Evolutionary conservation across 2,888 invertebrate species (phyloP).

Genomic region (Euproctis similis): DNA sequence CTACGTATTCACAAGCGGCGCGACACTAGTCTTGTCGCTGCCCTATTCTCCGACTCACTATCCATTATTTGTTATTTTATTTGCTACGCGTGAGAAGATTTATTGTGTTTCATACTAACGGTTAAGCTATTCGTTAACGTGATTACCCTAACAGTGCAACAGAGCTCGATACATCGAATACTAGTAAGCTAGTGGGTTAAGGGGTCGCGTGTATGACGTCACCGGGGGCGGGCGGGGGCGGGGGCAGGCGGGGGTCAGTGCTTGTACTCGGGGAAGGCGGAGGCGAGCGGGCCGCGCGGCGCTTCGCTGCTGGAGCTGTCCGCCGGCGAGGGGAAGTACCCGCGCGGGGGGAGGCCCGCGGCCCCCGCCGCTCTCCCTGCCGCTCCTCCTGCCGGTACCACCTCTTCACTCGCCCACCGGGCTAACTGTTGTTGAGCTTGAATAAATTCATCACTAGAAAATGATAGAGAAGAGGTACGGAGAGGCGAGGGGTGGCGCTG

Average conservation of each 20-base stretch:
- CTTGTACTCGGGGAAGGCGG: slow-evolving; percentile 83
- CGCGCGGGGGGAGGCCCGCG: slow-evolving; percentile 37
- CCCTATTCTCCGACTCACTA: slow-evolving; percentile 38
- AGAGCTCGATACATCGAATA: slow-evolving; percentile 36
- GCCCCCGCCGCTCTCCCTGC: slow-evolving; percentile 30
- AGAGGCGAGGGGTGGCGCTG: slow-evolving; percentile 63
- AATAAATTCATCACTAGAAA: slow-evolving; percentile 98
- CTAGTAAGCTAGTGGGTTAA: slow-evolving; percentile 36
- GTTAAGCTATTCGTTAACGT: slow-evolving; percentile 48
- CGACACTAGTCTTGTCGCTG: slow-evolving; percentile 28
- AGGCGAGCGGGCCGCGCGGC: slow-evolving; percentile 55
- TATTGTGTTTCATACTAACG: slow-evolving; percentile 53
- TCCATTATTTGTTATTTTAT: slow-evolving; percentile 25
- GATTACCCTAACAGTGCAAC: slow-evolving; percentile 50
- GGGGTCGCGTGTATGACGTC: slow-evolving; percentile 46
- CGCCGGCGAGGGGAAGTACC: slow-evolving; percentile 60
- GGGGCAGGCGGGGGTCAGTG: slow-evolving; percentile 78
- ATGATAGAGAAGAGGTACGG: slow-evolving; percentile 87
- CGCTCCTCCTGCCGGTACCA: slow-evolving; percentile 61
- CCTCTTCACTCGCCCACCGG: slow-evolving; percentile 95
- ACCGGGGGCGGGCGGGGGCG: slow-evolving; percentile 56
- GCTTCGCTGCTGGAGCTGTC: slow-evolving; percentile 59
- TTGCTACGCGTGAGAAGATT: slow-evolving; percentile 51
- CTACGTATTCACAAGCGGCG: slow-evolving; percentile 49
- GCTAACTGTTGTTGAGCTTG: slow-evolving; percentile 97